phyloP scores from a whole-genome alignment of 2,888 invertebrate species.

The Prenolepis imparis region DNA sequence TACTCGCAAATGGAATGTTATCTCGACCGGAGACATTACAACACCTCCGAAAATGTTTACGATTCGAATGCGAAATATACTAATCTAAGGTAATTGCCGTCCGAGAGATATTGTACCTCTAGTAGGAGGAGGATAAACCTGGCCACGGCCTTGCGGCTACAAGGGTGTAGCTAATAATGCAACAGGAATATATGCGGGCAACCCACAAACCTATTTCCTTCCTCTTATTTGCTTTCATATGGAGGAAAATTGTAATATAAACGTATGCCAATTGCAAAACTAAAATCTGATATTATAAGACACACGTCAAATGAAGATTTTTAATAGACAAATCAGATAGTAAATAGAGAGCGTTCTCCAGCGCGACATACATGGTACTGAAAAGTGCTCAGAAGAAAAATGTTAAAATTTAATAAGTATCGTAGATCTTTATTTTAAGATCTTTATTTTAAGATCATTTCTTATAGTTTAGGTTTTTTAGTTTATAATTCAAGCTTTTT shows the following conservation, averaged over 20 bases:
- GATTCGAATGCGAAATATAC: constrained; percentile 40
- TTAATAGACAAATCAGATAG: not conserved
- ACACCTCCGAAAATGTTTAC: constrained; percentile 46
- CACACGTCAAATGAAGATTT: not conserved
- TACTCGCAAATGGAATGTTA: not conserved
- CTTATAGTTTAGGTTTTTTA: not conserved
- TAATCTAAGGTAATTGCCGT: constrained; percentile 37
- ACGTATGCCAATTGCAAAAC: not conserved
- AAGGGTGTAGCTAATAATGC: constrained; percentile 14
- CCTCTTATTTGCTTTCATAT: not conserved
- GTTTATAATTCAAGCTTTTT: not conserved
- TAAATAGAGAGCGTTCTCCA: not conserved
- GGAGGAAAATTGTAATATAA: not conserved
- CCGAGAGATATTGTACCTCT: constrained; percentile 12
- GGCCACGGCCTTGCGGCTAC: constrained; percentile 6
- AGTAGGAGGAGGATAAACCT: not conserved
- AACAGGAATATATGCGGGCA: constrained; percentile 4
- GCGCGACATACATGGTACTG: not conserved
- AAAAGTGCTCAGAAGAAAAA: not conserved
- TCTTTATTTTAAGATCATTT: not conserved
- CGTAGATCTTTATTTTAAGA: not conserved
- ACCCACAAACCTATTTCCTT: constrained; percentile 16
- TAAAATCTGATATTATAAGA: not conserved
- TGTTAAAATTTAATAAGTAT: not conserved
- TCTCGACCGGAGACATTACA: constrained; percentile 9